Conservation (phyloP, 2,113 vertebrate genomes). For the Labrus mixtus region DNA sequence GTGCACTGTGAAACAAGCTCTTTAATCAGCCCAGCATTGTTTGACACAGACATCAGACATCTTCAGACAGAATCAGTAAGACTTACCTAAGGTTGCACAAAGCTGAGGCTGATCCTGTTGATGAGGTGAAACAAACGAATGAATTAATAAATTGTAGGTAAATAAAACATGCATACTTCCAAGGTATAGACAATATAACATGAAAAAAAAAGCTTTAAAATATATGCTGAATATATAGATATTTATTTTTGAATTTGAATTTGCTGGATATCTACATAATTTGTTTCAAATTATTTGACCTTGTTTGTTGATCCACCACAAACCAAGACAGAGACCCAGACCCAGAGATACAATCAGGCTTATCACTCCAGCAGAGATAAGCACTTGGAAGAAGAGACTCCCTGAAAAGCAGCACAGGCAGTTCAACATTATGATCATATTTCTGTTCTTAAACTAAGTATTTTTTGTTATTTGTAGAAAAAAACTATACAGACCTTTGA, state of each 20-base stretch:
- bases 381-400: rapidly evolving
- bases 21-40: not conserved
- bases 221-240: too few relatives aligned
- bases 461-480: not conserved
- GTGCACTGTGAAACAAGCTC: not conserved
- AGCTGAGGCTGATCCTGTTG: not conserved
- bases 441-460: not conserved
- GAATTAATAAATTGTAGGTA: not conserved
- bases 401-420: conserved; percentile 18
- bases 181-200: too few relatives aligned
- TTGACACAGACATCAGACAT: not conserved
- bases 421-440: not conserved
- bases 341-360: not conserved
- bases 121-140: not conserved
- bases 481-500: conserved; percentile 37
- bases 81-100: not conserved
- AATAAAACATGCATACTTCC: not conserved
- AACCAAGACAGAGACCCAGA: not conserved
- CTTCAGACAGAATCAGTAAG: not conserved
- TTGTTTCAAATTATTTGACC: not conserved
- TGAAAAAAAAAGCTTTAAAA: too few relatives aligned
- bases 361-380: not conserved
- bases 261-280: too few relatives aligned
- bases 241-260: too few relatives aligned
- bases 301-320: conserved; percentile 20